Conservation (phyloP, 1,140 invertebrate genomes). For the Heliconius eleuchia region DNA sequence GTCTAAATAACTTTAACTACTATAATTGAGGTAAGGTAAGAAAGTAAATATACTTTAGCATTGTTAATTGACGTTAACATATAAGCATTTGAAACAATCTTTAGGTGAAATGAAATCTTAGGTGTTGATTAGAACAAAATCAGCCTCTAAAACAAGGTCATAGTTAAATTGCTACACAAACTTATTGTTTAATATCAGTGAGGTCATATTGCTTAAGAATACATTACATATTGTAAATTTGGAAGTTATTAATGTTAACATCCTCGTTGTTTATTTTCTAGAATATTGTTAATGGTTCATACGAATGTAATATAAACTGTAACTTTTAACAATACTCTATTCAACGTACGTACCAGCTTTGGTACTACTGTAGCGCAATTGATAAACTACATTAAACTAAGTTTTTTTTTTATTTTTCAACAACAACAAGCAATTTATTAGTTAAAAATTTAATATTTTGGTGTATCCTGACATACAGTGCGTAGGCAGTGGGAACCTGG, state of each 20-base stretch:
- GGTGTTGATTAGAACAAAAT: not conserved
- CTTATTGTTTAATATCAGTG: constrained; percentile 20
- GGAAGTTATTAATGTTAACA: constrained; percentile 4
- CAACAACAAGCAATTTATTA: too few relatives aligned
- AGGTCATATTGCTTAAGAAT: constrained; percentile 24
- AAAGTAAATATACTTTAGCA: too few relatives aligned
- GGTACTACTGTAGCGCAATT: not conserved
- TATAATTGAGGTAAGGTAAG: too few relatives aligned
- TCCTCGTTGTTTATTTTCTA: not conserved
- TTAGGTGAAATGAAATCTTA: not conserved
- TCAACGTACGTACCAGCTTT: not conserved
- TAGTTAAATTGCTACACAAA: constrained; percentile 27
- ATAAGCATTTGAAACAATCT: not conserved
- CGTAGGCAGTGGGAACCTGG: too few relatives aligned
- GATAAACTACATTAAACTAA: too few relatives aligned
- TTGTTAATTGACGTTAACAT: not conserved
- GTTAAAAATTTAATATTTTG: too few relatives aligned
- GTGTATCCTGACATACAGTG: too few relatives aligned
- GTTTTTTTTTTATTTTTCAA: too few relatives aligned
- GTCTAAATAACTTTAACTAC: constrained; percentile 8
- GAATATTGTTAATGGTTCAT: not conserved
- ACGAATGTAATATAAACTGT: not conserved
- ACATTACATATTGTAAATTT: constrained; percentile 4
- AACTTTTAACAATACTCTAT: not conserved
- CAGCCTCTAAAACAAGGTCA: constrained; percentile 23